Conservation (phyloP, 1,140 invertebrate species). For the Heliconius melpomene region DNA sequence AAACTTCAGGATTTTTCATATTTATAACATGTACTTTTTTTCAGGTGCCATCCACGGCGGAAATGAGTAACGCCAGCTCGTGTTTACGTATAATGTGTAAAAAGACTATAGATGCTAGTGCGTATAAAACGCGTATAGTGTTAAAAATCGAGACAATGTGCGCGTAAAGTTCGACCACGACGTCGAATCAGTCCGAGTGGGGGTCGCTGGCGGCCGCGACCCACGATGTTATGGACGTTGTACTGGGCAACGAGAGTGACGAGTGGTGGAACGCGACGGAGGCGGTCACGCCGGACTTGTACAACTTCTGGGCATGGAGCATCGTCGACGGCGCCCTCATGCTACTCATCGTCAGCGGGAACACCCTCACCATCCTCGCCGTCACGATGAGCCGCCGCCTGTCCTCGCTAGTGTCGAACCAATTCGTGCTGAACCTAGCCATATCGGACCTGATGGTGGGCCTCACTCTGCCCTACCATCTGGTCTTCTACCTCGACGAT, state of each 20-base stretch:
- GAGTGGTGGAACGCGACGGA: constrained; percentile 60
- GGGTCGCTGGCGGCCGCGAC: constrained; percentile 69
- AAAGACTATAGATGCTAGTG: constrained; percentile 45
- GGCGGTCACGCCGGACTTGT: constrained; percentile 54
- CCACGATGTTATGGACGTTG: constrained; percentile 79
- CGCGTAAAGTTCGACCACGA: constrained; percentile 65
- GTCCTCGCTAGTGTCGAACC: constrained; percentile 85
- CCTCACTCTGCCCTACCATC: constrained; percentile 87
- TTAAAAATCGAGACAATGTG: constrained; percentile 62
- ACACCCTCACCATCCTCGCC: constrained; percentile 87
- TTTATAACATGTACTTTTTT: constrained; percentile 34
- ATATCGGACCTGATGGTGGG: constrained; percentile 88
- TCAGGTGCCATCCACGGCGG: constrained; percentile 41
- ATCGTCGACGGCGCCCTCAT: constrained; percentile 84
- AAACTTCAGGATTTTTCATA: background rate
- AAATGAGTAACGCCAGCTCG: constrained; percentile 41
- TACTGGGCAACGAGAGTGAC: constrained; percentile 63
- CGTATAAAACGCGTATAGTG: constrained; percentile 51
- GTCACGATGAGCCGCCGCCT: constrained; percentile 85
- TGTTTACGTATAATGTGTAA: constrained; percentile 40
- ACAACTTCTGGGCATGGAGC: constrained; percentile 82
- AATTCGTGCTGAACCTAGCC: constrained; percentile 88
- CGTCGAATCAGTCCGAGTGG: constrained; percentile 67
- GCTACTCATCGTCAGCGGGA: constrained; percentile 85
- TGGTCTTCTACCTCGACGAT: constrained; percentile 85